These are phyloP conservation scores for Brachymystax lenok DNA, from an alignment of 2,797 vertebrate genomes.

Conservation along the genomic window DNA sequence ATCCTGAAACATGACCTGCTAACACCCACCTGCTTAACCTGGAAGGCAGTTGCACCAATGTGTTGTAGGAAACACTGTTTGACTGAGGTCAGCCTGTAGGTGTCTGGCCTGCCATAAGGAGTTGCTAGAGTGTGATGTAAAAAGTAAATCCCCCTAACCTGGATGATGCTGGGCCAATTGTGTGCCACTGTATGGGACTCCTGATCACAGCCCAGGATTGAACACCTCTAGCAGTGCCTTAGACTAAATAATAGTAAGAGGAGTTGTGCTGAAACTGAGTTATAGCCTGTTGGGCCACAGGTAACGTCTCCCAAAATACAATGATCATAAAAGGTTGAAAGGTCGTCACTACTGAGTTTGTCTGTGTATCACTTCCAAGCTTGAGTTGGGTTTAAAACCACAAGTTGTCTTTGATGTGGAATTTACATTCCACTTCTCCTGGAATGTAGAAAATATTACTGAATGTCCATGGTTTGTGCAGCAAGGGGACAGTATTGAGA, in stretches of 20 bases:
- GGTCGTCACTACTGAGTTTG: conserved; percentile 11
- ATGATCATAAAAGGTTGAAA: conserved; percentile 37
- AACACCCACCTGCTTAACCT: no score
- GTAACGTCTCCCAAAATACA: conserved; percentile 37
- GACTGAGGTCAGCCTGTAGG: no score
- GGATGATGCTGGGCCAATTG: no score
- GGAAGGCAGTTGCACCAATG: no score
- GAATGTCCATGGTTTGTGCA: conserved; percentile 22
- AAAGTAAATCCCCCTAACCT: no score
- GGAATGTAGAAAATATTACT: conserved; percentile 50
- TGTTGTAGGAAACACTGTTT: no score
- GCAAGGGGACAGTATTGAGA: conserved; percentile 13
- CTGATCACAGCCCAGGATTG: no score
- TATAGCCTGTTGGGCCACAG: conserved; percentile 32
- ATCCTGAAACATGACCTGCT: no score
- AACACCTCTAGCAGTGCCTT: no score
- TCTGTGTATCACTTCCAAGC: conserved; percentile 38
- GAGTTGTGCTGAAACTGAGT: conserved; percentile 23
- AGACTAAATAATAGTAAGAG: conserved; percentile 5
- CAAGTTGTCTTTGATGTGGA: conserved; percentile 30
- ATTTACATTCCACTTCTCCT: not conserved
- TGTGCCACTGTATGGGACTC: no score
- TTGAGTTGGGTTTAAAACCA: conserved; percentile 32
- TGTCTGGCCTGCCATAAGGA: no score
- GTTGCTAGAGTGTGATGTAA: no score